phyloP scores from a whole-genome alignment of 2,797 vertebrate genomes.

The Delichon dasypus region DNA sequence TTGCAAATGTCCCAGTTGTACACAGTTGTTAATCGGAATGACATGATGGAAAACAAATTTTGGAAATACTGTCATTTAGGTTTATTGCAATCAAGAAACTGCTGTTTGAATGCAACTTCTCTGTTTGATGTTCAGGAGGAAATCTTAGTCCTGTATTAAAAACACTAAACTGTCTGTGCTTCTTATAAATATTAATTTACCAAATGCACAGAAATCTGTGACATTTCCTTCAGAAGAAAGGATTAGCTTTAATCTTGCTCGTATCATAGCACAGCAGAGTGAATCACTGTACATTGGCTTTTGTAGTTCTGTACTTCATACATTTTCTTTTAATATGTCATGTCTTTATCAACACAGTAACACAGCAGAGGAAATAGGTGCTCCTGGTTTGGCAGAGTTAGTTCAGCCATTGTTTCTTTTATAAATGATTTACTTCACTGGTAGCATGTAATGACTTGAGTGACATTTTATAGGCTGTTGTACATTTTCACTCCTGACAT shows the following conservation, averaged over 20 bases:
- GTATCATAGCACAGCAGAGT: neutral
- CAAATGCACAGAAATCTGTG: neutral
- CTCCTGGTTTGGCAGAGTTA: neutral
- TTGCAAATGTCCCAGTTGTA: constrained; percentile 17
- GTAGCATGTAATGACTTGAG: constrained; percentile 14
- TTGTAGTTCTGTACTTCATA: neutral
- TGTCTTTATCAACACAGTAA: neutral
- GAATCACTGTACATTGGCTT: neutral
- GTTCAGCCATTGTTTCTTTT: neutral
- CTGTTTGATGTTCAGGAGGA: constrained; percentile 16
- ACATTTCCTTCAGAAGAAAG: neutral
- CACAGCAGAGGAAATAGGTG: neutral
- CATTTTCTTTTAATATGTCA: neutral
- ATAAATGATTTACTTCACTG: neutral
- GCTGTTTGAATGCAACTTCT: neutral
- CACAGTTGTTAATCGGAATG: constrained; percentile 47
- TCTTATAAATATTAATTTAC: constrained; percentile 28
- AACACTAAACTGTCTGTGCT: neutral
- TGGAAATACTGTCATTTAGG: constrained; percentile 5
- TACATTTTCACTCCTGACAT: constrained; percentile 45
- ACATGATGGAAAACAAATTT: constrained; percentile 50
- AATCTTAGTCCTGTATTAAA: constrained; percentile 36
- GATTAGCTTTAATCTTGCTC: constrained; percentile 36
- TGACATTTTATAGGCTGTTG: constrained; percentile 18
- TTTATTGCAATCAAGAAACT: constrained; percentile 21